These are phyloP conservation scores for Hyperoplus lanceolatus DNA, from an alignment of 2,797 vertebrate genomes.

Conservation along the genomic window DNA sequence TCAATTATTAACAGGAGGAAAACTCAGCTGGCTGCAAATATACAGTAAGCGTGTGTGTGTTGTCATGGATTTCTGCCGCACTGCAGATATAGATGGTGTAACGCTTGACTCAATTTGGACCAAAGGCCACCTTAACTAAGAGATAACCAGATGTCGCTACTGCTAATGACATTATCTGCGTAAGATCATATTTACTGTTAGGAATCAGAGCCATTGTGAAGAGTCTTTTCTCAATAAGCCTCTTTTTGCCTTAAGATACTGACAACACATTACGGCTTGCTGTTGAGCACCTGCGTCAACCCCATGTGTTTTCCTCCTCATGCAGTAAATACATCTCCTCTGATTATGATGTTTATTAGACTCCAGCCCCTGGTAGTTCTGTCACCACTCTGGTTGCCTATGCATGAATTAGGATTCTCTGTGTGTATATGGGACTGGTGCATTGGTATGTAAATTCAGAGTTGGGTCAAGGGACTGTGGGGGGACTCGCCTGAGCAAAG, in stretches of 20 bases:
- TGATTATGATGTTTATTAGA: constrained; percentile 18
- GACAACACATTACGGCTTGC: constrained; percentile 10
- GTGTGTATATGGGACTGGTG: constrained; percentile 60
- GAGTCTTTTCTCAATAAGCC: constrained; percentile 17
- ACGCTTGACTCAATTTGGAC: constrained; percentile 24
- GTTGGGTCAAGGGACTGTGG: constrained; percentile 67
- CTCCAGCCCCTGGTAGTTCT: constrained; percentile 1
- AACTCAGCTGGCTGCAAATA: constrained; percentile 43
- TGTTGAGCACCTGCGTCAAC: constrained; percentile 16
- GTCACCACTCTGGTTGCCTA: constrained; percentile 18
- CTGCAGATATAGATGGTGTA: constrained; percentile 53
- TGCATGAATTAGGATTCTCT: constrained; percentile 50
- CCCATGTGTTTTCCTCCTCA: constrained; percentile 4
- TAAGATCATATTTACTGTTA: constrained; percentile 35
- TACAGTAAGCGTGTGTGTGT: neutral
- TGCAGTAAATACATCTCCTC: constrained; percentile 21
- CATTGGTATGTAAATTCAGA: constrained; percentile 85
- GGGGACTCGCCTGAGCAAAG: constrained; percentile 65
- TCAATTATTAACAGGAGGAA: constrained; percentile 64
- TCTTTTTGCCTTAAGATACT: constrained; percentile 16
- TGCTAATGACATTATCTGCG: constrained; percentile 14
- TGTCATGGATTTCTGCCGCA: constrained; percentile 36
- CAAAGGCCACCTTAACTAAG: constrained; percentile 9
- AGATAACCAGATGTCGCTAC: constrained; percentile 23
- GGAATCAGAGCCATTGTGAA: constrained; percentile 11